phyloP scores from a whole-genome alignment of 2,888 invertebrate species.

The Trilocha varians region DNA sequence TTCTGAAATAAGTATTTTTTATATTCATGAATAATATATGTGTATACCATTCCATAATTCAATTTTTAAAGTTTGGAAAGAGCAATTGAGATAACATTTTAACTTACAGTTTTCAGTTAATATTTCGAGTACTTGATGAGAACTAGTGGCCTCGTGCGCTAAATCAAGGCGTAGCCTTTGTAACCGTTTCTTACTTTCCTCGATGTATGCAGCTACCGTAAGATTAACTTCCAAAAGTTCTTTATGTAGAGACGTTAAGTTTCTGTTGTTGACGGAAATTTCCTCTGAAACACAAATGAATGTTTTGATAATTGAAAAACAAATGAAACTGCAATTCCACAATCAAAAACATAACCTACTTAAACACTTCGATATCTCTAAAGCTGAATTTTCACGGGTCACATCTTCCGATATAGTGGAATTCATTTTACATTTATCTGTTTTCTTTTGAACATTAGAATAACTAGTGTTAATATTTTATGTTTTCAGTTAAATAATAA shows the following conservation, averaged over 20 bases:
- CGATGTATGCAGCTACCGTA: constrained; percentile 53
- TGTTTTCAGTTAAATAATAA: background rate
- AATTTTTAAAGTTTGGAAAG: background rate
- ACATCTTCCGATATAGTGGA: constrained; percentile 56
- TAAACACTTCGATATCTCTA: constrained; percentile 50
- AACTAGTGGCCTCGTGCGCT: constrained; percentile 46
- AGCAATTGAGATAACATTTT: background rate
- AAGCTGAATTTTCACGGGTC: constrained; percentile 50
- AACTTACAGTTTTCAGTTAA: constrained; percentile 49
- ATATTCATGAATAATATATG: no score
- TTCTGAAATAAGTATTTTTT: constrained; percentile 18
- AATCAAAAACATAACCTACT: constrained; percentile 64
- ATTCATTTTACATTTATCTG: constrained; percentile 55
- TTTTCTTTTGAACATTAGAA: background rate
- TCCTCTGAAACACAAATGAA: constrained; percentile 46
- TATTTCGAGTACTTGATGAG: constrained; percentile 52
- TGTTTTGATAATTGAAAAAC: constrained; percentile 27
- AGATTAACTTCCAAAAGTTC: constrained; percentile 64
- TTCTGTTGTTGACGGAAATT: constrained; percentile 44
- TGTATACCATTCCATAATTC: background rate
- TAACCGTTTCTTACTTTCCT: constrained; percentile 51
- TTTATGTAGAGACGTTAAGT: constrained; percentile 46
- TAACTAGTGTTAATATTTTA: background rate
- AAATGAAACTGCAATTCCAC: constrained; percentile 32
- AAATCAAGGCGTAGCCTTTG: constrained; percentile 38